These are phyloP conservation scores for Phrynosoma platyrhinos DNA, from an alignment of 2,113 vertebrate species.

Conservation along the genomic window DNA sequence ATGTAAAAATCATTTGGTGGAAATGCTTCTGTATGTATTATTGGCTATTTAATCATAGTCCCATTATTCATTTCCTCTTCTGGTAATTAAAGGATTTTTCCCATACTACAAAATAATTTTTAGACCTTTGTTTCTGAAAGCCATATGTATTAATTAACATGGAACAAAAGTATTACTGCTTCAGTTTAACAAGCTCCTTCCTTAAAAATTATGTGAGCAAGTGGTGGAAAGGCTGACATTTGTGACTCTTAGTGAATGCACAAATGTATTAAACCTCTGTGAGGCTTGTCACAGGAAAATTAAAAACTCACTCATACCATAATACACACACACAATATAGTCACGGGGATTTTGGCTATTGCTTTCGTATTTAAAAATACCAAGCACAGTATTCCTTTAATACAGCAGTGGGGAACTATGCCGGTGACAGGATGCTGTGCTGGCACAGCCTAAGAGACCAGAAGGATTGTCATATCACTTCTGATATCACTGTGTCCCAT, in stretches of 20 bases:
- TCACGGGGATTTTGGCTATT: background rate
- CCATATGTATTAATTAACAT: slow-evolving; percentile 5
- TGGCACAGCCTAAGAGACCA: too few species aligned
- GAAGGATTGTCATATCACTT: too few species aligned
- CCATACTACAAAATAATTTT: slow-evolving; percentile 2
- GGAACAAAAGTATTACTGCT: background rate
- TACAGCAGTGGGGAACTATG: too few species aligned
- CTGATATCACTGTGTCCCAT: too few species aligned
- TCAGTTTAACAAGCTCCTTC: background rate
- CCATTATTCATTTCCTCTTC: slow-evolving; percentile 10
- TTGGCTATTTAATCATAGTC: background rate
- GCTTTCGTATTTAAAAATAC: background rate
- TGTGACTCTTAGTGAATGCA: background rate
- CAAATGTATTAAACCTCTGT: background rate
- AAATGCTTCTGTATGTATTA: background rate
- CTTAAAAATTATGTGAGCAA: slow-evolving; percentile 19
- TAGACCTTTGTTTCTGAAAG: background rate
- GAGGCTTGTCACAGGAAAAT: background rate
- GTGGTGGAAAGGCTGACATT: background rate
- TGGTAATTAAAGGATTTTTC: slow-evolving; percentile 3
- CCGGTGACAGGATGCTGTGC: too few species aligned
- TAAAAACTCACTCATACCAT: background rate
- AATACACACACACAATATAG: background rate
- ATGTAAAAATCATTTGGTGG: background rate
- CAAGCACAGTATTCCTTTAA: too few species aligned